Evolutionary conservation across 2,113 vertebrate genomes (phyloP).

Genomic region (Crotalus horridus): DNA sequence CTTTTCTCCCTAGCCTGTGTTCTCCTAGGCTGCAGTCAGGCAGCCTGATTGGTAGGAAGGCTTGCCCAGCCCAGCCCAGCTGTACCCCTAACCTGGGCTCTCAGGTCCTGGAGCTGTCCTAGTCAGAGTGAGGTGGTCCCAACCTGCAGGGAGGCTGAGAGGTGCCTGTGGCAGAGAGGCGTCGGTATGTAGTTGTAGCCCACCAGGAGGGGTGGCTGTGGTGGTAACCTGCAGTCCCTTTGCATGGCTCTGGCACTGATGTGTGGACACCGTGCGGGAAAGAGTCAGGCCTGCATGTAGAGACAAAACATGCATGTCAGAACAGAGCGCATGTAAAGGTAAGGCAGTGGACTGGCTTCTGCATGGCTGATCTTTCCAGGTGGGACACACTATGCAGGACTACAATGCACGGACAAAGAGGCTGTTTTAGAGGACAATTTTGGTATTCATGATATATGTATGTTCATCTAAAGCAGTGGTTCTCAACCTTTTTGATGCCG

Average conservation of each 20-base stretch:
- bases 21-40: background rate
- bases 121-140: constrained; percentile 50
- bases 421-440: constrained; percentile 4
- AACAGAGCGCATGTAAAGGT: constrained; percentile 36
- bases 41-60: background rate
- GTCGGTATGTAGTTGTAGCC: constrained; percentile 66
- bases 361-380: background rate
- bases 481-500: too few species aligned
- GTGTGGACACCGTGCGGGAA: constrained; percentile 69
- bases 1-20: background rate
- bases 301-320: constrained; percentile 54
- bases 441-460: background rate
- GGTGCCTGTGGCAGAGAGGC: constrained; percentile 67
- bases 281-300: constrained; percentile 76
- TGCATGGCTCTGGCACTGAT: constrained; percentile 71
- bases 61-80: constrained; percentile 23
- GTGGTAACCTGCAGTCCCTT: constrained; percentile 54
- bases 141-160: constrained; percentile 31
- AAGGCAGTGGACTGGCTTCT: background rate
- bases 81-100: constrained; percentile 61
- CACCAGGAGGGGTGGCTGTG: constrained; percentile 40
- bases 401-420: background rate
- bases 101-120: constrained; percentile 53
- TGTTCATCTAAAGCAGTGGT: background rate
- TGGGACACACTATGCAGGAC: too few species aligned